Evolutionary conservation across 2,113 vertebrate species (phyloP), one percentile per base, ranked within the genome.

Genomic region (Caloenas nicobarica): DNA sequence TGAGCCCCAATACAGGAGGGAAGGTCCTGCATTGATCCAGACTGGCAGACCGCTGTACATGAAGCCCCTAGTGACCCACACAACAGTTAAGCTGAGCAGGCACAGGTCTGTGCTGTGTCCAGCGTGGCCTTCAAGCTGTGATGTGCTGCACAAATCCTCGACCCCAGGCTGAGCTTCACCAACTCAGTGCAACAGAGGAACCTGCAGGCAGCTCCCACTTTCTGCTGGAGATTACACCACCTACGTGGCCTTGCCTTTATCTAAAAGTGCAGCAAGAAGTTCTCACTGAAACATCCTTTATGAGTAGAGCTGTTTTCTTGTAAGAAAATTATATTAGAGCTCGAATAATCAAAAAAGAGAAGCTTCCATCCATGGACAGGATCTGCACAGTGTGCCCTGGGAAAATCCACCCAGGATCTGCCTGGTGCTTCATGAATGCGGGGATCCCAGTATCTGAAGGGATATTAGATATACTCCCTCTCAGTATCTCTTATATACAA

Each of bases 381-480:
- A 42, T 66, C 46, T 72, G 34, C 23, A 61, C 7, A 56, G 31
- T 3, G 0, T 61, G 28, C 44, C 2, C 1, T 56, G 34, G 31
- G n/a, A 66, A 86, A 71, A 71, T 22, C 25, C 12, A 33, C 28
- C 22, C 29, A 18, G 25, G 29, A 9, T 58, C 50, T 2, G 3
- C 12, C 25, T 18, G 11, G 23, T 42, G 44, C 29, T 54, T 7
- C 44, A 65, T 1, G 2, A 76, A 82, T 4, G 2, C 1, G 0
- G 26, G 12, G 9, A 25, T 72, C 5, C 31, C 40, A 38, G 34
- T 29, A 90, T 28, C 38, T 81, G 76, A 71, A 71, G n/a, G 11
- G 10, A 48, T 64, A n/a, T 28, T 54, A 77, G 34, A 56, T 58
- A 58, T 44, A 54, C 19, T 36, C 13, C 9, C 72, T 71, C 36